Evolutionary conservation across 2,113 vertebrate species (phyloP).

Genomic region (Rhabdomys dilectus): DNA sequence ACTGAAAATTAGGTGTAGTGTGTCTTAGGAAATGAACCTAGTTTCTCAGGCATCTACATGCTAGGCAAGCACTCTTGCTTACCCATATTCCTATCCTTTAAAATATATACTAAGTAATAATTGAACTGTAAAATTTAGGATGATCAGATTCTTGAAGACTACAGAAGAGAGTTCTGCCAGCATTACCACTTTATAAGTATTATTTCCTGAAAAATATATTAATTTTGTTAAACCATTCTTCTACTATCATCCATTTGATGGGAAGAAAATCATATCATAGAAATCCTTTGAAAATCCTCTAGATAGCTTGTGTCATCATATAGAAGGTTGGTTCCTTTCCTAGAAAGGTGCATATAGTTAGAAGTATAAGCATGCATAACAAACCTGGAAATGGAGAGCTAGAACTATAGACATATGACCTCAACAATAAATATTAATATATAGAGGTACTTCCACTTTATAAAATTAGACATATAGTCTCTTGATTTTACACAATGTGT

Average conservation of each 20-base stretch:
- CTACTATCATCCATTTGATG: neutral
- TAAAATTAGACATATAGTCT: neutral
- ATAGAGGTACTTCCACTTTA: neutral
- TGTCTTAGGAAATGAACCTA: neutral
- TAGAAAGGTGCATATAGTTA: neutral
- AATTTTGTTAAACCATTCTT: neutral
- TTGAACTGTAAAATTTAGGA: neutral
- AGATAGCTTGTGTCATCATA: neutral
- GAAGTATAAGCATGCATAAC: neutral
- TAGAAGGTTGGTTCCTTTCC: neutral
- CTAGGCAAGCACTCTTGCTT: neutral
- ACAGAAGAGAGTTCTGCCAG: neutral
- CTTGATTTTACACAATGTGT: slow-evolving; percentile 56
- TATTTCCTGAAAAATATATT: neutral
- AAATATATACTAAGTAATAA: neutral
- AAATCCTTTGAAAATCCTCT: neutral
- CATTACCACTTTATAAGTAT: neutral
- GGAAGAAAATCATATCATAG: neutral
- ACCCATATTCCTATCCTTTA: neutral
- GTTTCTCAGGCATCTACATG: neutral
- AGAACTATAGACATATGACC: neutral
- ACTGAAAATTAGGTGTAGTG: neutral
- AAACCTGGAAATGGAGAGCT: neutral
- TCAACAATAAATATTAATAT: neutral
- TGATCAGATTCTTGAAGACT: neutral